Evolutionary conservation across 2,113 vertebrate species (phyloP), one percentile per base, ranked within the genome.

Genomic region (Urocynchramus pylzowi): DNA sequence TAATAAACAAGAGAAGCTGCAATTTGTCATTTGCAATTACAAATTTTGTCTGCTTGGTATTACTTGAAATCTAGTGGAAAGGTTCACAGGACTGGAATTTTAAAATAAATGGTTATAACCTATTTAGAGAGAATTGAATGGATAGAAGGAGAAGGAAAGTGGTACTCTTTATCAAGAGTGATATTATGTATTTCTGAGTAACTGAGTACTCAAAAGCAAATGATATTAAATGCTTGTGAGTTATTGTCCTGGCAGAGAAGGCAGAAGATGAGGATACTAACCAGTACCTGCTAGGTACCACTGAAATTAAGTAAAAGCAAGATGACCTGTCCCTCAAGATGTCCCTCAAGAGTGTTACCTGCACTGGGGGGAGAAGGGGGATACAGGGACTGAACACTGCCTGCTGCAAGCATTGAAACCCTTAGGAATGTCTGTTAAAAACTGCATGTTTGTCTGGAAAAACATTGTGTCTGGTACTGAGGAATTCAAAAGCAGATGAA

Each of bases 61-160:
- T 94, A 78, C 86, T 91, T 91, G 80, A 92, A 95, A 82, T 90
- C 60, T 78, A 87, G 64, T 84, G 86, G 76, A 85, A 95, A 94
- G 64, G 52, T 91, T 96, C 86, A 71, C 24, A 23, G 80, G 64
- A 75, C 35, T 95, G 16, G 64, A 96, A 91, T 56, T 41, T 84
- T 95, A 64, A 93, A 95, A 79, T 95, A 88, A 93, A 88, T 4
- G 23, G 54, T 90, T 96, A 80, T 86, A 90, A 93, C 54, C 68
- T 92, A 52, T 95, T 88, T 89, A 80, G 83, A 90, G 59, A 92
- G 76, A 93, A 94, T 37, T 84, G 86, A 94, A 89, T 87, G 52
- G 27, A 56, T 64, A 89, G 69, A 93, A 93, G 76, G 47, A 76
- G 80, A 91, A 79, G 79, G 80, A 77, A 84, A 94, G 73, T 91